phyloP scores from a whole-genome alignment of 2,888 invertebrate species.

The Alentia gelatinosa region DNA sequence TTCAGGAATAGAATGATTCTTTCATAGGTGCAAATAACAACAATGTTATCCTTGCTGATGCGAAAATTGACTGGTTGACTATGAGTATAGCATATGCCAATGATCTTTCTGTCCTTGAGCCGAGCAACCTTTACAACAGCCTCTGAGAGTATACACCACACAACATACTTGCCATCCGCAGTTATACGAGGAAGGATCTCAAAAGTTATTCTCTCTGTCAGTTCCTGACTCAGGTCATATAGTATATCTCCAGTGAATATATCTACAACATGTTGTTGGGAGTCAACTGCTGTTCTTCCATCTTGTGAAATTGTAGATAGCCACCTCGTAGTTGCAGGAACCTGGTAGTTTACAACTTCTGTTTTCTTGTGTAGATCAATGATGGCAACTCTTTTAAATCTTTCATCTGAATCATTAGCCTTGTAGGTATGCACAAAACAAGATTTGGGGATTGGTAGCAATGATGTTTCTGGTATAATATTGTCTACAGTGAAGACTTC shows the following conservation, averaged over 20 bases:
- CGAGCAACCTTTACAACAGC: conserved; percentile 66
- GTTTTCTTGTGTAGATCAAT: conserved; percentile 63
- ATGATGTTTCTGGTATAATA: neutral
- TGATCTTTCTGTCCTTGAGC: conserved; percentile 58
- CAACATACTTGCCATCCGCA: conserved; percentile 63
- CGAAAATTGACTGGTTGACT: conserved; percentile 66
- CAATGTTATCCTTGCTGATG: conserved; percentile 63
- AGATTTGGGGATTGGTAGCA: neutral
- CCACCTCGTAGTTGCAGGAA: conserved; percentile 30
- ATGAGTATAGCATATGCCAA: conserved; percentile 67
- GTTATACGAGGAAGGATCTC: conserved; percentile 61
- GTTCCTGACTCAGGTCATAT: conserved; percentile 63
- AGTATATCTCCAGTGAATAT: conserved; percentile 62
- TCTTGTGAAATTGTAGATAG: conserved; percentile 56
- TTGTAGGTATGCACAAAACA: neutral
- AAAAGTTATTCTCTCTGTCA: neutral
- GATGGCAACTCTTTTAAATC: conserved; percentile 57
- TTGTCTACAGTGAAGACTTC: neutral
- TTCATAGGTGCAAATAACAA: conserved; percentile 69
- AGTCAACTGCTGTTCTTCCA: conserved; percentile 67
- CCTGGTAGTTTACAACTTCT: conserved; percentile 23
- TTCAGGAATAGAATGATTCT: conserved; percentile 68
- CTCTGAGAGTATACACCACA: conserved; percentile 64
- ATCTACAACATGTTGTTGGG: conserved; percentile 64
- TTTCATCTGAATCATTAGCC: neutral